A percentile compares a stretch with the other conserved stretches of the same genome.
Evolutionary conservation across 1,140 invertebrate species (phyloP).

Genomic region (Drosophila ogumai): DNA sequence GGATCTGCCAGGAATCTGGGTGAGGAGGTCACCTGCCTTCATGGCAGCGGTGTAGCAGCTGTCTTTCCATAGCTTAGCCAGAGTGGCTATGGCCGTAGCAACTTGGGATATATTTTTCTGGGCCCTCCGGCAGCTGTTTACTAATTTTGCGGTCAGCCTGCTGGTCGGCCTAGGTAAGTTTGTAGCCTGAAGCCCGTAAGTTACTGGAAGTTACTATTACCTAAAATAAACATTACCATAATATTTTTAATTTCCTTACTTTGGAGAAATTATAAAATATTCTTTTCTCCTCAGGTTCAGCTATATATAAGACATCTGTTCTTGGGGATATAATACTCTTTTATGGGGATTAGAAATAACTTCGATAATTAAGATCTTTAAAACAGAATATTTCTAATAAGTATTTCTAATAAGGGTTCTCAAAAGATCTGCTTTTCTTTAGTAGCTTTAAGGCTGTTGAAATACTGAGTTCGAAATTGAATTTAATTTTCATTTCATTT

Average conservation of each 20-base stretch:
- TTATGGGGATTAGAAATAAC: background rate
- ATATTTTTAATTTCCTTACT: background rate
- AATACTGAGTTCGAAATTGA: too few relatives aligned
- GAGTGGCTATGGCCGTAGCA: conserved; percentile 11
- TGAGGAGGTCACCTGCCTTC: conserved; percentile 13
- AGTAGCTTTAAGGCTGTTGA: too few relatives aligned
- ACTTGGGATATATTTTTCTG: background rate
- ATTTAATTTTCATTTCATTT: too few relatives aligned
- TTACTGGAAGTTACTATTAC: background rate
- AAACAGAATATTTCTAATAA: background rate
- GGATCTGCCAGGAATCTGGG: conserved; percentile 13
- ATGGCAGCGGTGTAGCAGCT: conserved; percentile 23
- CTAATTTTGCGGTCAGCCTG: conserved; percentile 32
- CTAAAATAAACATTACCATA: background rate
- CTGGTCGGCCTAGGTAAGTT: conserved; percentile 17
- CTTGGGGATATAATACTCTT: too few relatives aligned
- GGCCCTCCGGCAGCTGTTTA: conserved; percentile 17
- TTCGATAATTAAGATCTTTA: background rate
- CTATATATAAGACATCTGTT: too few relatives aligned
- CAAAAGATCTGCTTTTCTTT: too few relatives aligned
- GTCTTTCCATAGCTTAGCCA: conserved; percentile 8
- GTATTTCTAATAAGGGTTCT: too few relatives aligned
- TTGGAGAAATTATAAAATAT: background rate
- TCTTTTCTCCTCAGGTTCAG: background rate
- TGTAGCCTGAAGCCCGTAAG: background rate